phyloP scores from a whole-genome alignment of 2,113 vertebrate species.

The Rana temporaria region DNA sequence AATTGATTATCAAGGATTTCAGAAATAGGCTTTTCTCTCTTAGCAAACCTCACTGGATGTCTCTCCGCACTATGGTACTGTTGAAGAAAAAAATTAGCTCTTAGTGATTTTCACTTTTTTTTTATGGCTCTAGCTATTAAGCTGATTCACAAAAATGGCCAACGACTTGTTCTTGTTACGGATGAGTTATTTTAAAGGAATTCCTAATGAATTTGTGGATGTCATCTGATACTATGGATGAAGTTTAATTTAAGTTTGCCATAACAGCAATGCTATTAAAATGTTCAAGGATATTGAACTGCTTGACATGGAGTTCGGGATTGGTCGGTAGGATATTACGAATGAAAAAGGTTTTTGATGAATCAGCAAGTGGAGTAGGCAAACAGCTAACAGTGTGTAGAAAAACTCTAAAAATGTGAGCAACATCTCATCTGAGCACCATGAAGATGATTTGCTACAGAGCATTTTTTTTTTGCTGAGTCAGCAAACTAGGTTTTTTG shows the following conservation, averaged over 20 bases:
- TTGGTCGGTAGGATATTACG: background rate
- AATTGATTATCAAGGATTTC: conserved; percentile 53
- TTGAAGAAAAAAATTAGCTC: conserved; percentile 55
- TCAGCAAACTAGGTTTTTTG: too few relatives aligned
- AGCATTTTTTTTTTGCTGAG: too few relatives aligned
- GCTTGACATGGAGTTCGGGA: background rate
- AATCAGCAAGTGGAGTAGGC: too few relatives aligned
- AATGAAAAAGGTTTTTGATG: too few relatives aligned
- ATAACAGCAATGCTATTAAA: conserved; percentile 59
- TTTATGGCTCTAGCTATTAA: conserved; percentile 39
- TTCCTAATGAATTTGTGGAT: conserved; percentile 61
- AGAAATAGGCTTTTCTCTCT: conserved; percentile 52
- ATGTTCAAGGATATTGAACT: conserved; percentile 10
- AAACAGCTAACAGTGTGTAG: too few relatives aligned
- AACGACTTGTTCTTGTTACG: conserved; percentile 14
- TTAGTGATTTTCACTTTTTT: conserved; percentile 55
- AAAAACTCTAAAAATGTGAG: too few relatives aligned
- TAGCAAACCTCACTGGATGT: conserved; percentile 59
- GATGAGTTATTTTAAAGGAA: conserved; percentile 51
- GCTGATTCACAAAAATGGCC: conserved; percentile 56
- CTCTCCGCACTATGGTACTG: background rate
- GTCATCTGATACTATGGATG: conserved; percentile 8
- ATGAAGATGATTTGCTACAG: too few relatives aligned
- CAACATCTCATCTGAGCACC: too few relatives aligned
- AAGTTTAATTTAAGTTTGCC: conserved; percentile 62